Percentiles rank a stretch among this genome's conserved stretches.
phyloP scores from a whole-genome alignment of 2,888 invertebrate species.

The Charanyca ferruginea region DNA sequence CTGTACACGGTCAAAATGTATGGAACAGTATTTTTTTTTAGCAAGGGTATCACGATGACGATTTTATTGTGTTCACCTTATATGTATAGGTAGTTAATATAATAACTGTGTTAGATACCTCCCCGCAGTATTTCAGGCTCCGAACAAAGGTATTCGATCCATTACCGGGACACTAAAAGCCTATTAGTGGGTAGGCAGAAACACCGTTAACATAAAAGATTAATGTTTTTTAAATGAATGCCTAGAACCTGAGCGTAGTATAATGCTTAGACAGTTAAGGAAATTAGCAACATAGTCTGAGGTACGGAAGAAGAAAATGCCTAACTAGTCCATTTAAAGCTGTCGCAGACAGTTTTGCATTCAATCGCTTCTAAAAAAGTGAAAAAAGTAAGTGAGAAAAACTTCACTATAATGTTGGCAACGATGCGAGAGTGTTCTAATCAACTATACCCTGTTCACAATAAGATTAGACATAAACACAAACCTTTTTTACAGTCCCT shows the following conservation, averaged over 20 bases:
- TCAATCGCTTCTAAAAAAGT: background rate
- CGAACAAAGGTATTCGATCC: constrained; percentile 43
- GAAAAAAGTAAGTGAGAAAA: too few species aligned
- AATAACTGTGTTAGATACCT: background rate
- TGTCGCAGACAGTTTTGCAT: background rate
- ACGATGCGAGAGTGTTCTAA: too few species aligned
- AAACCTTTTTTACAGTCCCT: too few species aligned
- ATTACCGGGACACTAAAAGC: constrained; percentile 59
- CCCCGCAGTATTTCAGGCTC: constrained; percentile 22
- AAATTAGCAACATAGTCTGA: constrained; percentile 22
- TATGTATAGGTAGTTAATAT: background rate
- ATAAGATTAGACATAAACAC: too few species aligned
- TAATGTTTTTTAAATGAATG: constrained; percentile 55
- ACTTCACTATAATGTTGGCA: too few species aligned
- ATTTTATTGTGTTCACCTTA: too few species aligned
- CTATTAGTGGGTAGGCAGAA: constrained; percentile 45
- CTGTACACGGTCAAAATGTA: too few species aligned
- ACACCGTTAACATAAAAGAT: constrained; percentile 53
- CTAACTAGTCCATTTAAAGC: background rate
- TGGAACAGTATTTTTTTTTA: too few species aligned
- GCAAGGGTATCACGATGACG: too few species aligned
- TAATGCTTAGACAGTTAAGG: constrained; percentile 30
- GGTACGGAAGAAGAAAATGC: constrained; percentile 1
- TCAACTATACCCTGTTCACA: too few species aligned
- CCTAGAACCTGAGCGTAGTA: constrained; percentile 15